Evolutionary conservation across 2,113 vertebrate species (phyloP).

Genomic region (Cololabis saira): DNA sequence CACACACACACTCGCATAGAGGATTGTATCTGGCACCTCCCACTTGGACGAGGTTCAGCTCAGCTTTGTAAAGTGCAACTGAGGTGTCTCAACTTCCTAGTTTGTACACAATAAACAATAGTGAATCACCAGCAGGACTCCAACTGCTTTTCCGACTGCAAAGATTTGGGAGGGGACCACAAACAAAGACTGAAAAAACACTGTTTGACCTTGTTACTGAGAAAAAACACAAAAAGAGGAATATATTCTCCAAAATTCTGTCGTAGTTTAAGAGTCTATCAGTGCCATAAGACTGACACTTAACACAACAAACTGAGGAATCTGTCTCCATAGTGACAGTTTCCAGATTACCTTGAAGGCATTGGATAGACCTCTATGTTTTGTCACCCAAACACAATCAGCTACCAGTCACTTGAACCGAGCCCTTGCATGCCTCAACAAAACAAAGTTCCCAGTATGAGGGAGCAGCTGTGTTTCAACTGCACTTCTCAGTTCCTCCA

Average conservation of each 20-base stretch:
- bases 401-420: slow-evolving; percentile 7
- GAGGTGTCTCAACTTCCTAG: slow-evolving; percentile 25
- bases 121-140: slow-evolving; percentile 26
- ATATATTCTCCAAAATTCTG: no score
- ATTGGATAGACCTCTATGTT: slow-evolving; percentile 17
- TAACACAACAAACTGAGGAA: slow-evolving; percentile 17
- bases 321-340: slow-evolving; percentile 8
- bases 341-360: slow-evolving; percentile 21
- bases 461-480: neutral
- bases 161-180: neutral
- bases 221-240: neutral
- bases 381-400: slow-evolving; percentile 21
- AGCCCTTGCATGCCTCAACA: neutral
- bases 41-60: slow-evolving; percentile 14
- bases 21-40: slow-evolving; percentile 15
- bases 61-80: slow-evolving; percentile 8
- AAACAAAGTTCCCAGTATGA: neutral
- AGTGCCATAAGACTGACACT: no score
- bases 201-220: slow-evolving; percentile 24
- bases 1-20: slow-evolving; percentile 25
- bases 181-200: slow-evolving; percentile 21
- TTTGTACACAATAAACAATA: slow-evolving; percentile 33
- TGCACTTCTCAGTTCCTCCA: neutral
- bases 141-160: slow-evolving; percentile 14
- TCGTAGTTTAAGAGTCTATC: no score